Conservation (phyloP, 2,888 invertebrate genomes). For the Sinopyrophorus schimmeli region DNA sequence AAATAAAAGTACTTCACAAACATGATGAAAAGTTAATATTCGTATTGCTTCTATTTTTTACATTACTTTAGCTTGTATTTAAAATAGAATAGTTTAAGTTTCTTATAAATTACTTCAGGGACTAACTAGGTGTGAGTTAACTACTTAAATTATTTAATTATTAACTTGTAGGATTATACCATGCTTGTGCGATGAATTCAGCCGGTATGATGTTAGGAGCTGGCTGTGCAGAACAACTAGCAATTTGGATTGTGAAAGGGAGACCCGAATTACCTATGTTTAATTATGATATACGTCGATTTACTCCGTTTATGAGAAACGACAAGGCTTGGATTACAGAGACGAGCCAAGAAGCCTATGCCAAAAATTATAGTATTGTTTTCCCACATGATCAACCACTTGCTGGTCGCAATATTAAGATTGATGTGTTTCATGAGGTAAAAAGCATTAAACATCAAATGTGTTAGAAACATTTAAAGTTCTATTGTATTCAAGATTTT, state of each 20-base stretch:
- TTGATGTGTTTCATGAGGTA: constrained; percentile 70
- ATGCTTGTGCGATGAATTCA: constrained; percentile 88
- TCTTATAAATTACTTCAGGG: too few relatives aligned
- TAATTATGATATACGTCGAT: constrained; percentile 82
- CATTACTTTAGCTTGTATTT: too few relatives aligned
- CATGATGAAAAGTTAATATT: too few relatives aligned
- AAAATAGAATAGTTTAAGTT: too few relatives aligned
- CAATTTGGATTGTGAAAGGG: constrained; percentile 82
- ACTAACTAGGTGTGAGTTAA: too few relatives aligned
- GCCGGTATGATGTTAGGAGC: constrained; percentile 92
- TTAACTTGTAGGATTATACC: constrained; percentile 67
- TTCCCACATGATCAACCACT: constrained; percentile 84
- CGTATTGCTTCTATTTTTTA: too few relatives aligned
- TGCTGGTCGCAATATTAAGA: constrained; percentile 74
- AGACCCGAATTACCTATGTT: constrained; percentile 86
- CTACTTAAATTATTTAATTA: neutral
- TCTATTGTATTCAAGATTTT: constrained; percentile 59
- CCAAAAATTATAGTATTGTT: constrained; percentile 79
- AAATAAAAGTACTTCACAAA: too few relatives aligned
- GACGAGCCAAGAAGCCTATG: constrained; percentile 88
- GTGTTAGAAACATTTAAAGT: too few relatives aligned
- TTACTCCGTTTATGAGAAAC: constrained; percentile 71
- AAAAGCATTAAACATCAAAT: constrained; percentile 29
- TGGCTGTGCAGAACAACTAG: constrained; percentile 83
- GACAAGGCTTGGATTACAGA: constrained; percentile 78